phyloP scores from a whole-genome alignment of 1,140 invertebrate genomes.

The Harlomillsia oculata region DNA sequence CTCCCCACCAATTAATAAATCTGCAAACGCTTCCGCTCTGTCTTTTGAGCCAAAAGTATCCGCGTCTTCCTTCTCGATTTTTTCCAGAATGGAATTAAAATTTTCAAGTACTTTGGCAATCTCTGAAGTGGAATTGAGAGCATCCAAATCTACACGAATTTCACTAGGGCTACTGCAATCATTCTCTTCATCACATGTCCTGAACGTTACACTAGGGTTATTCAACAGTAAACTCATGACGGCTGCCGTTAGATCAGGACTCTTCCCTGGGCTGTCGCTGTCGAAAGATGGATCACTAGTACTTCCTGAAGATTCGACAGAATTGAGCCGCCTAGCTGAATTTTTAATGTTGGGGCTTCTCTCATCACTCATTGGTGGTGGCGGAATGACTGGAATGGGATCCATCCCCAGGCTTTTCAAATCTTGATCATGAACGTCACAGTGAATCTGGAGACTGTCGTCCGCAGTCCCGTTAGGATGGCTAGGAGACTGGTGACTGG shows the following conservation, averaged over 20 bases:
- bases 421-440: too few relatives aligned
- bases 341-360: too few relatives aligned
- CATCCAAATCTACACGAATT: slow-evolving; percentile 14
- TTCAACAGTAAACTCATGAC: slow-evolving; percentile 6
- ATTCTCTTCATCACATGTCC: not conserved
- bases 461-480: too few relatives aligned
- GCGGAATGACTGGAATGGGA: not conserved
- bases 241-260: not conserved
- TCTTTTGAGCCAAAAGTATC: slow-evolving; percentile 9
- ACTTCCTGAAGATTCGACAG: too few relatives aligned
- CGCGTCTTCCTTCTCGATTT: slow-evolving; percentile 14
- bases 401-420: too few relatives aligned
- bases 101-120: slow-evolving; percentile 28
- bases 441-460: too few relatives aligned
- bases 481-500: too few relatives aligned
- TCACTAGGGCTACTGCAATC: slow-evolving; percentile 3
- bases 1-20: slow-evolving; percentile 23
- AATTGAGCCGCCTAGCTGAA: too few relatives aligned
- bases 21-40: slow-evolving; percentile 14
- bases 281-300: not conserved
- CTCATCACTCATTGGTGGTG: not conserved
- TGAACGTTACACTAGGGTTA: not conserved
- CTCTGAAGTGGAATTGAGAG: slow-evolving; percentile 21
- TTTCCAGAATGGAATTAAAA: slow-evolving; percentile 31
- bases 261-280: not conserved